A percentile compares a stretch with the other conserved stretches of the same genome.
Conservation (phyloP, 2,113 vertebrate species). For the Odontesthes bonariensis region DNA sequence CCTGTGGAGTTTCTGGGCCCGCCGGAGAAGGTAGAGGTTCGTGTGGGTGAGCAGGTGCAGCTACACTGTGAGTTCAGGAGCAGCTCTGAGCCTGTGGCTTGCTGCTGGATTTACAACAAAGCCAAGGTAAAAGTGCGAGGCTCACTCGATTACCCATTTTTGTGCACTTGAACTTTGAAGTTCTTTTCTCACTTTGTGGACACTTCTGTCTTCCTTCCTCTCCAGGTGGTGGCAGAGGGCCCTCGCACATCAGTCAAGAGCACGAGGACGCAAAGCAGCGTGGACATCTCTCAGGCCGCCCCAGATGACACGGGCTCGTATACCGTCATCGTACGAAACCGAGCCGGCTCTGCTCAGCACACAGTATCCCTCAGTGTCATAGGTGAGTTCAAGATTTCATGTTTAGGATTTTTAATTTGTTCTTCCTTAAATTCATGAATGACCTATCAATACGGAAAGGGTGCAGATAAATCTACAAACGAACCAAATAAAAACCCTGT, state of each 20-base stretch:
- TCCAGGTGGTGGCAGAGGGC: conserved; percentile 64
- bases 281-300: conserved; percentile 70
- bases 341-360: conserved; percentile 73
- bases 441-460: too few relatives aligned
- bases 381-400: too few relatives aligned
- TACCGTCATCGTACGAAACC: conserved; percentile 73
- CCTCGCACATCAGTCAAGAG: conserved; percentile 60
- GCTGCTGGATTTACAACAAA: conserved; percentile 84
- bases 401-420: too few relatives aligned
- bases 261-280: conserved; percentile 50
- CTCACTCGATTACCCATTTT: too few relatives aligned
- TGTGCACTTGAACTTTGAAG: neutral
- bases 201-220: neutral
- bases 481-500: too few relatives aligned
- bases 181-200: neutral
- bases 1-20: conserved; percentile 75
- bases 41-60: conserved; percentile 68
- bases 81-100: conserved; percentile 77
- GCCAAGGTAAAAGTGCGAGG: conserved; percentile 66
- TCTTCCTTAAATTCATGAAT: too few relatives aligned
- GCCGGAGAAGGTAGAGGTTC: conserved; percentile 76
- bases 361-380: conserved; percentile 77
- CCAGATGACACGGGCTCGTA: conserved; percentile 78
- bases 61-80: conserved; percentile 77
- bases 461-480: too few relatives aligned